These are phyloP conservation scores for Drosophila sechellia DNA, from an alignment of 1,140 invertebrate genomes.

Conservation along the genomic window DNA sequence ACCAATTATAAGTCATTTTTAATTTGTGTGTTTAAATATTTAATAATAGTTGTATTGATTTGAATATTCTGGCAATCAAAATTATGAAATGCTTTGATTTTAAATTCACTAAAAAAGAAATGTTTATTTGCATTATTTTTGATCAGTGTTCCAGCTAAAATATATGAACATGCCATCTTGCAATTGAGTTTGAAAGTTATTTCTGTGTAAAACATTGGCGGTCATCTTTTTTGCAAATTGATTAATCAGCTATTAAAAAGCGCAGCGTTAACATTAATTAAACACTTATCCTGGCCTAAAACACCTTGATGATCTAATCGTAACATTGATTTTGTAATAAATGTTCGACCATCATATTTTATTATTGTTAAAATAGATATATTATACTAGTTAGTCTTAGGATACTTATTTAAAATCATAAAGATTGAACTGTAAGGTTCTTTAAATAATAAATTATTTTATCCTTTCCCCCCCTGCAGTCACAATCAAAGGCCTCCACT, in stretches of 20 bases:
- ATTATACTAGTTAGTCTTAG: too few species aligned
- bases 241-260: neutral
- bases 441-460: neutral
- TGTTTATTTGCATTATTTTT: neutral
- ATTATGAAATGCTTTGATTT: too few species aligned
- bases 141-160: neutral
- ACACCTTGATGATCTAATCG: neutral
- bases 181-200: slow-evolving; percentile 2
- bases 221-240: neutral
- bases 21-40: neutral
- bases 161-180: neutral
- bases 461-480: slow-evolving; percentile 46
- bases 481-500: slow-evolving; percentile 82
- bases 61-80: too few species aligned
- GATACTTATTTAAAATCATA: too few species aligned
- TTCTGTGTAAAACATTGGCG: neutral
- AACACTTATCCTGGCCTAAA: neutral
- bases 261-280: neutral
- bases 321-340: neutral
- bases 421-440: too few species aligned
- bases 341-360: neutral
- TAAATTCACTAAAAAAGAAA: neutral
- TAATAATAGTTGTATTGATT: too few species aligned
- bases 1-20: neutral
- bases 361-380: too few species aligned